Base-by-base conservation (phyloP, 2,888 invertebrate genomes). In the Tyria jacobaeae region DNA sequence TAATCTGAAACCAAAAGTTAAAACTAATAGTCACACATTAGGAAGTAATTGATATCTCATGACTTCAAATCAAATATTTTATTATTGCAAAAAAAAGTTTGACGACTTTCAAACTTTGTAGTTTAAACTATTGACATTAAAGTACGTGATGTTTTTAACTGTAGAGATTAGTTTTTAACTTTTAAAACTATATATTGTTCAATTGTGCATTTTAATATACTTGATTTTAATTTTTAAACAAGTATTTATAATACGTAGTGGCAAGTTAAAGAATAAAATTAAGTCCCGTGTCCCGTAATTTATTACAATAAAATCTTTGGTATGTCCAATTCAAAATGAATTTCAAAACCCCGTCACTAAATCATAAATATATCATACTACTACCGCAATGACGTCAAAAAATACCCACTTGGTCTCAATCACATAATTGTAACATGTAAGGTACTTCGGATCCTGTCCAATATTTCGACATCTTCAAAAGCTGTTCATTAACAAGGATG, bases 401-500 rank as follows among this genome's bases (percentile, higher is more conserved):
- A 10, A 25, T 10, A 41, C 3, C 53, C 37, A 47, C 53, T 53
- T 47, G 47, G 47, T 59, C 37, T 48, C 39, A 54, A 49, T 54
- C 6, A 54, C 17, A 35, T 35, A 59, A 57, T 60, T 27, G 58
- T 51, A 57, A 52, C 17, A 37, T 53, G 60, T 60, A 57, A 59
- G 15, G 57, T 57, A 68, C 64, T 64, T 31, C 17, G 0, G 24
- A 65, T 21, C 53, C 60, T 63, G 68, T 76, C 34, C 24, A 56
- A 66, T 64, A 60, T 70, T 70, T 66, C 62, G 59, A 58, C 62
- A 73, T 68, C 65, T 66, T 74, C 68, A 68, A 65, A 75, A 72
- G 50, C 64, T 56, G 53, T 47, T 73, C 77, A 81, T 76, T 81
- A 79, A 82, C 71, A 78, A 81, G 80, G 79, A 83, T 75, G 78